Percentiles rank a stretch among this genome's conserved stretches.
Evolutionary conservation across 23 tunicate species (phyloP).

Genomic region (Phallusia fumigata): DNA sequence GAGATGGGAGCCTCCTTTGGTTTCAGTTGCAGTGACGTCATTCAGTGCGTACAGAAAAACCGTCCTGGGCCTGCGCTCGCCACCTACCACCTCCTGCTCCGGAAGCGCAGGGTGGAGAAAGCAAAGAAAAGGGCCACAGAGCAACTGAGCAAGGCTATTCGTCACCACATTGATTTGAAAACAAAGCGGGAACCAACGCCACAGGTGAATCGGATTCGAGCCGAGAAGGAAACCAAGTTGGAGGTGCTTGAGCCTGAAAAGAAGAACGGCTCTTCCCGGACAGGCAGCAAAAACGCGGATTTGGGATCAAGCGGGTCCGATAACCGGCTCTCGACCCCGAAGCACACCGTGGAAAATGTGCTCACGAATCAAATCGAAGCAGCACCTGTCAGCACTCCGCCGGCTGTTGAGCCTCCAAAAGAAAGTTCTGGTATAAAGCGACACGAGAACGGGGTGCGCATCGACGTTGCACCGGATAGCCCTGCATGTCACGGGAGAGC

Average conservation of each 20-base stretch:
- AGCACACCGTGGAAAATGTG: neutral
- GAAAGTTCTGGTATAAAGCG: neutral
- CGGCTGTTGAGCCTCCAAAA: neutral
- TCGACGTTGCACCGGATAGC: neutral
- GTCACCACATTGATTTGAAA: constrained; percentile 5
- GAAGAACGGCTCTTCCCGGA: neutral
- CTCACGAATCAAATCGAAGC: neutral
- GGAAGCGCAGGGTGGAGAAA: constrained; percentile 13
- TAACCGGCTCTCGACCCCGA: neutral
- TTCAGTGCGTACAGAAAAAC: constrained; percentile 80
- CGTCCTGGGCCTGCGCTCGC: constrained; percentile 86
- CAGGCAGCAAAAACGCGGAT: neutral
- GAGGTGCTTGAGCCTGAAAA: neutral
- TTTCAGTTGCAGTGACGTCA: constrained; percentile 27
- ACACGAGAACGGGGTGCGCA: neutral
- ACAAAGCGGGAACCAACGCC: neutral
- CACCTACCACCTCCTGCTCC: constrained; percentile 75
- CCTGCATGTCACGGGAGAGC: neutral
- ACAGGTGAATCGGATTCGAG: neutral
- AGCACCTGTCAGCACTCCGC: neutral
- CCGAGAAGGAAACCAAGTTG: neutral
- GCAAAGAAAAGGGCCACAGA: constrained; percentile 18
- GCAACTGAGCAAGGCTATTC: constrained; percentile 6
- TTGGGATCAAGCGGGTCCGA: neutral
- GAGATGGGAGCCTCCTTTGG: constrained; percentile 39